phyloP scores from a whole-genome alignment of 2,888 invertebrate species.

The Rambutsinella grinnellia region DNA sequence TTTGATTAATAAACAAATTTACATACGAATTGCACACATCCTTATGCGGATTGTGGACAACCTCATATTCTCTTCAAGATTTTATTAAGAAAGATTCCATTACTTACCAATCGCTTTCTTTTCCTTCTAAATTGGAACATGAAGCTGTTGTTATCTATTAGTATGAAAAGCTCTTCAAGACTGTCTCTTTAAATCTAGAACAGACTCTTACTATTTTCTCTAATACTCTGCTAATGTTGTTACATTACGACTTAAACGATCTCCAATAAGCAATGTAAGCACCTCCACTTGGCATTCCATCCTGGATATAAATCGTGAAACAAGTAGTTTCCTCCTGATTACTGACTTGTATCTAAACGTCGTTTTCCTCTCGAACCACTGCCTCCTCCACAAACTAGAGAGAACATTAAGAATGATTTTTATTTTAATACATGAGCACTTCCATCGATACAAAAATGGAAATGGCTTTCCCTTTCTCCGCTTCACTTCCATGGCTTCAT shows the following conservation, averaged over 20 bases:
- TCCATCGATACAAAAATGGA: background rate
- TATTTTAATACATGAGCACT: background rate
- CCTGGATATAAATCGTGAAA: slow-evolving; percentile 11
- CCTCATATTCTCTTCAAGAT: slow-evolving; percentile 14
- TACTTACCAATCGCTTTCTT: too few species aligned
- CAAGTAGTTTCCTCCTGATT: slow-evolving; percentile 21
- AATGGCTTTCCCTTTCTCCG: background rate
- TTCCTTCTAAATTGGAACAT: too few species aligned
- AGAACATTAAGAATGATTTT: background rate
- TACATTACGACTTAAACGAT: slow-evolving; percentile 10
- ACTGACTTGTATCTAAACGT: background rate
- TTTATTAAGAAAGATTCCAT: background rate
- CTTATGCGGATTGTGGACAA: slow-evolving; percentile 38
- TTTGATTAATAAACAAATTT: too few species aligned
- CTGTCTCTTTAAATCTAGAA: slow-evolving; percentile 5
- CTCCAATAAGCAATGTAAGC: slow-evolving; percentile 7
- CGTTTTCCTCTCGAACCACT: background rate
- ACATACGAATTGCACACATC: too few species aligned
- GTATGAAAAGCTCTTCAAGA: background rate
- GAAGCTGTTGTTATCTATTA: too few species aligned
- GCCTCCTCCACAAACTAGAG: too few species aligned
- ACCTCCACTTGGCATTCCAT: slow-evolving; percentile 18
- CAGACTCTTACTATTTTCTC: slow-evolving; percentile 34
- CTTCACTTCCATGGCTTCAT: slow-evolving; percentile 41
- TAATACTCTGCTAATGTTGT: slow-evolving; percentile 27